These are phyloP conservation scores for Aphidius ervi DNA, from an alignment of 1,140 invertebrate genomes.

Conservation along the genomic window DNA sequence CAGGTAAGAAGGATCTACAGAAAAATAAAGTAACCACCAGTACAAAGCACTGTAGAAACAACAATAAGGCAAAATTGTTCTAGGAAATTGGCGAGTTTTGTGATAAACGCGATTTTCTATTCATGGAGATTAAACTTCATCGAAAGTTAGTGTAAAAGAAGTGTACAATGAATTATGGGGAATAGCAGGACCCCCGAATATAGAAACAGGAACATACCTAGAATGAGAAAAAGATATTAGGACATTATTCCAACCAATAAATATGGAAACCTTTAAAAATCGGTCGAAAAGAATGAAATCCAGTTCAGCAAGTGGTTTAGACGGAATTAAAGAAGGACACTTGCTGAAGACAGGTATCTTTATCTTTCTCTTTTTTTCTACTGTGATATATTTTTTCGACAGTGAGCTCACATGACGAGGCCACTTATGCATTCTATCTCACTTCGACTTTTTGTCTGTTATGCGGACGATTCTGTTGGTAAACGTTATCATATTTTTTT, in stretches of 20 bases:
- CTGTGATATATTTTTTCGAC: slow-evolving; percentile 15
- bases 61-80: too few relatives aligned
- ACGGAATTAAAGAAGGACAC: slow-evolving; percentile 19
- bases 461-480: too few relatives aligned
- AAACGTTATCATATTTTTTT: too few relatives aligned
- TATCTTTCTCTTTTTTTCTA: slow-evolving; percentile 7
- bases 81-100: slow-evolving; percentile 16
- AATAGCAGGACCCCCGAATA: background rate
- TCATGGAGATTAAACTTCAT: background rate
- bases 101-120: slow-evolving; percentile 8
- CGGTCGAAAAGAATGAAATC: slow-evolving; percentile 7
- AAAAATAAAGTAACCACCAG: too few relatives aligned
- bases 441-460: too few relatives aligned
- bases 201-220: background rate
- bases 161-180: slow-evolving; percentile 20
- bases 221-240: too few relatives aligned
- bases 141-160: background rate
- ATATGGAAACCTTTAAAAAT: background rate
- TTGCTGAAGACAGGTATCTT: background rate
- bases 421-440: too few relatives aligned
- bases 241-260: slow-evolving; percentile 13
- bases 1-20: too few relatives aligned
- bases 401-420: slow-evolving; percentile 21
- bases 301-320: slow-evolving; percentile 19
- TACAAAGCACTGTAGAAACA: too few relatives aligned